Percentiles rank a stretch among this genome's conserved stretches.
Conservation (phyloP, 1,140 invertebrate genomes). For the Diabrotica undecimpunctata region DNA sequence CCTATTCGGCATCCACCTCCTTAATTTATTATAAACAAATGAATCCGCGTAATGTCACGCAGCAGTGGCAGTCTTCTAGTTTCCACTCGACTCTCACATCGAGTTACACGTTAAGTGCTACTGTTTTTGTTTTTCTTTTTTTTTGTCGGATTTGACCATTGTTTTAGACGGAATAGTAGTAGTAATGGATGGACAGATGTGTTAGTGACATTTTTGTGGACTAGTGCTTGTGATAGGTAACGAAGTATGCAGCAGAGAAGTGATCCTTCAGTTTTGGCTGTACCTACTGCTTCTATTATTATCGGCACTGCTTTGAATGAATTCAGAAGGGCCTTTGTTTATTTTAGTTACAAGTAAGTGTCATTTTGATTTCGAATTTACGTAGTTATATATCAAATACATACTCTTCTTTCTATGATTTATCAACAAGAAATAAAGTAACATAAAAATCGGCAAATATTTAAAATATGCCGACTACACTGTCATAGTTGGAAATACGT, state of each 20-base stretch:
- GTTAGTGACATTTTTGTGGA: conserved; percentile 8
- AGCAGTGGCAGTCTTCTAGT: conserved; percentile 2
- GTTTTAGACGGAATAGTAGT: conserved; percentile 21
- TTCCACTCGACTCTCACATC: conserved; percentile 3
- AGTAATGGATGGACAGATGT: conserved; percentile 20
- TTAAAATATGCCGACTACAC: too few relatives aligned
- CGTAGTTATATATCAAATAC: too few relatives aligned
- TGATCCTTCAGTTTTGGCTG: conserved; percentile 53
- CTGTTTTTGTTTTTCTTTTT: conserved; percentile 20
- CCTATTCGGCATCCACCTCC: conserved; percentile 11
- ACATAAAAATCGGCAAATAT: too few relatives aligned
- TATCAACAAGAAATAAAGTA: too few relatives aligned
- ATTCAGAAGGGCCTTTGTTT: conserved; percentile 44
- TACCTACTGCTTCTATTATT: conserved; percentile 56
- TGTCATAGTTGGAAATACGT: too few relatives aligned
- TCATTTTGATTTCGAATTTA: too few relatives aligned
- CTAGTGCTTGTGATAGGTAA: conserved; percentile 25
- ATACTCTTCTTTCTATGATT: too few relatives aligned
- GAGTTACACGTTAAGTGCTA: conserved; percentile 28
- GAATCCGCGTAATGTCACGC: conserved; percentile 7
- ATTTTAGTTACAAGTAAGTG: conserved; percentile 43
- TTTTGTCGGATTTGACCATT: background rate
- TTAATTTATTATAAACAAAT: conserved; percentile 16
- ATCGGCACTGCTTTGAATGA: conserved; percentile 55
- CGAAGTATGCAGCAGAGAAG: conserved; percentile 49